phyloP scores from a whole-genome alignment of 2,888 invertebrate species.

The Euproctis similis region DNA sequence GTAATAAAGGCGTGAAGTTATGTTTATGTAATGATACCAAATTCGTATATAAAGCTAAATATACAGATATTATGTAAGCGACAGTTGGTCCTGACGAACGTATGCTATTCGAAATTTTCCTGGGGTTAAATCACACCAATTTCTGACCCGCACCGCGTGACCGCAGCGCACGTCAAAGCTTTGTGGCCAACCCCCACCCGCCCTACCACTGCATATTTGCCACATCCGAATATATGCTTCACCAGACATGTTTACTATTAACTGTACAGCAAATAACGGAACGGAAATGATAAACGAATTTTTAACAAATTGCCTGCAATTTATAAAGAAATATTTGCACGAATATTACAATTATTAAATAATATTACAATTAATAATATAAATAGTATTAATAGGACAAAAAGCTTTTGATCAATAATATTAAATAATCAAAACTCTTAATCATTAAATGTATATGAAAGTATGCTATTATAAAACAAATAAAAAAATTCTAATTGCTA shows the following conservation, averaged over 20 bases:
- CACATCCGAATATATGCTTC: conserved; percentile 33
- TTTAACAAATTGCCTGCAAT: conserved; percentile 6
- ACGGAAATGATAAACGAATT: conserved; percentile 24
- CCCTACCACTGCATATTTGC: conserved; percentile 40
- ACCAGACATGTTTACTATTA: conserved; percentile 29
- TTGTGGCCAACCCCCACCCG: conserved; percentile 44
- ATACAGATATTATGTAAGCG: conserved; percentile 8
- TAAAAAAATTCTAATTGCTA: too few relatives aligned
- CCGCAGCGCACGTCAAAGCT: conserved; percentile 70
- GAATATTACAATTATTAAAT: neutral
- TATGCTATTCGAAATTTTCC: conserved; percentile 39
- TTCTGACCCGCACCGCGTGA: conserved; percentile 59
- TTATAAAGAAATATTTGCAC: conserved; percentile 1
- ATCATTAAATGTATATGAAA: too few relatives aligned
- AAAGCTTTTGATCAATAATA: too few relatives aligned
- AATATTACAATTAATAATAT: too few relatives aligned
- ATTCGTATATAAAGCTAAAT: conserved; percentile 10
- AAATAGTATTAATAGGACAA: conserved; percentile 1
- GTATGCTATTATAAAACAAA: too few relatives aligned
- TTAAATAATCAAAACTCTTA: too few relatives aligned
- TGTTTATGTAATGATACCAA: too few relatives aligned
- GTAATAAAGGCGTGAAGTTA: too few relatives aligned
- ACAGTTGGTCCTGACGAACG: conserved; percentile 12
- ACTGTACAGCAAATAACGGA: conserved; percentile 28
- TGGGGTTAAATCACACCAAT: conserved; percentile 62